Evolutionary conservation across 2,888 invertebrate genomes (phyloP).

Genomic region (Eutolmus rufibarbis): DNA sequence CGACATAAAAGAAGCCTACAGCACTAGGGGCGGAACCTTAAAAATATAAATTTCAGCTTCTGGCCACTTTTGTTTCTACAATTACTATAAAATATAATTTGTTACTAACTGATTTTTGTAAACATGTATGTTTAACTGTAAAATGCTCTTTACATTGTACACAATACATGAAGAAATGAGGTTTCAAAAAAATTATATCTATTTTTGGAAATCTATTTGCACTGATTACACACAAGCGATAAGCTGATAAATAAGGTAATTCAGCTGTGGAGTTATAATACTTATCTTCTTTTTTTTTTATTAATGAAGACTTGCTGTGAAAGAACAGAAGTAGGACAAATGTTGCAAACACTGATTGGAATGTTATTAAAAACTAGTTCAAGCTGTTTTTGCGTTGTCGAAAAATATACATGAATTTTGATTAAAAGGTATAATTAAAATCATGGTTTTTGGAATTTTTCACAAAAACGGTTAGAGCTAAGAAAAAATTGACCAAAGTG

Average conservation of each 20-base stretch:
- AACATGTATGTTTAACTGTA: neutral
- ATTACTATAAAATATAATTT: neutral
- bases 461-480: no score
- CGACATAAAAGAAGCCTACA: no score
- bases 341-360: neutral
- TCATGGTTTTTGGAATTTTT: no score
- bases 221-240: neutral
- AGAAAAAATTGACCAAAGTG: no score
- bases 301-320: neutral
- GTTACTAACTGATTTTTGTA: neutral
- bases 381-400: neutral
- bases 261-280: neutral
- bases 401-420: neutral
- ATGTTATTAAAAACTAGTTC: neutral
- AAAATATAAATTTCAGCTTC: no score
- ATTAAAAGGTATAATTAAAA: neutral
- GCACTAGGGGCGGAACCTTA: no score
- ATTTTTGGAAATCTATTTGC: neutral
- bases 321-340: neutral
- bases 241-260: neutral
- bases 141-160: neutral
- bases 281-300: neutral
- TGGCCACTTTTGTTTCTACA: neutral
- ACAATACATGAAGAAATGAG: neutral
- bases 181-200: neutral